Evolutionary conservation across 2,113 vertebrate genomes (phyloP), one percentile per base, ranked within the genome.

Genomic region (Hipposideros armiger): DNA sequence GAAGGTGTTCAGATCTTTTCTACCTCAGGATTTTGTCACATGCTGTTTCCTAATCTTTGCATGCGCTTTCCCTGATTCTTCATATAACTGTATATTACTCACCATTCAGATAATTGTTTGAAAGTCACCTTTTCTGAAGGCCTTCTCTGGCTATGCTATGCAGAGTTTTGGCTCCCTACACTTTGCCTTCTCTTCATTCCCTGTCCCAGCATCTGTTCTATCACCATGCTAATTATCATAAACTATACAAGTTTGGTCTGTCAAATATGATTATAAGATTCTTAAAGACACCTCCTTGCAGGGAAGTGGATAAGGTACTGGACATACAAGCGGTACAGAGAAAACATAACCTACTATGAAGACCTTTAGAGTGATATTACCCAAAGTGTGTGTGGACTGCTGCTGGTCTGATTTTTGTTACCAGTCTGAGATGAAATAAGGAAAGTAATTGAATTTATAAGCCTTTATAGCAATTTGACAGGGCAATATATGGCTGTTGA

Each of bases 71-170:
- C 56, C 11, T 69, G 42, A 54, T 70, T 77, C 40, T 40, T 95
- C 28, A 83, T 52, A 56, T 76, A 96, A 45, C 26, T 76, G n/a
- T 15, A n/a, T 87, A 56, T 30, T 84, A 84, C 36, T 95, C 24
- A 91, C 26, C 36, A 17, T 73, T 93, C 77, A 62, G 24, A 73
- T 87, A 42, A 91, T 82, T 82, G 36, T 47, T 96, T 92, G 62
- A 81, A 92, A 83, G 56, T 89, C 11, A n/a, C 11, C 32, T 76
- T 80, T 94, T 94, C 54, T 80, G 73, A 85, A 78, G 16, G 16
- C 13, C 42, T 88, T 89, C 10, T n/a, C 26, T 80, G 67, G 16
- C 54, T 42, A 72, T 42, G 73, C 19, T 80, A 26, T n/a, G 5
- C 60, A 89, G 64, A 72, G 9, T 87, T 36, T 30, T 77, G 62